Evolutionary conservation across 1,140 invertebrate genomes (phyloP).

Genomic region (Bombus waltoni): DNA sequence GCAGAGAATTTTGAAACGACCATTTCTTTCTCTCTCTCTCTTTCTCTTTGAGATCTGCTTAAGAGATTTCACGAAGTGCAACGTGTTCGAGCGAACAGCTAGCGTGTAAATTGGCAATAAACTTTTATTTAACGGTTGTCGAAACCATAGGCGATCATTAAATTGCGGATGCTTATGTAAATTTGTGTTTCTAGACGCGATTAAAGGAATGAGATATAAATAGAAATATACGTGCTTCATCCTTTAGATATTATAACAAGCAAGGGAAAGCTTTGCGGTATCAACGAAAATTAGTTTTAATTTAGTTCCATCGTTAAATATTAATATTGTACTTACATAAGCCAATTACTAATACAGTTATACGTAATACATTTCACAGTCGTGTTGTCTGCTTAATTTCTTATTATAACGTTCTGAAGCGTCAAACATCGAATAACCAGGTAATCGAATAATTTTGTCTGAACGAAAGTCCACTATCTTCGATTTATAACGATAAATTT

Average conservation of each 20-base stretch:
- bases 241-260: no score
- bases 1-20: not conserved
- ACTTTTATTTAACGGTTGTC: not conserved
- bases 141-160: not conserved
- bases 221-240: not conserved
- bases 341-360: not conserved
- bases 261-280: no score
- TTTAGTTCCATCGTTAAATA: not conserved
- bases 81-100: not conserved
- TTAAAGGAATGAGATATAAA: not conserved
- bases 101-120: not conserved
- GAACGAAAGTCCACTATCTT: no score
- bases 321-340: not conserved
- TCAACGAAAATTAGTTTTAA: not conserved
- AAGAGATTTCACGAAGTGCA: not conserved
- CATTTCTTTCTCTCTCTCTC: not conserved
- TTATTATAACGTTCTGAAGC: not conserved
- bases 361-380: not conserved
- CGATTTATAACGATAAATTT: no score
- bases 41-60: no score
- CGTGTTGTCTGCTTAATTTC: not conserved
- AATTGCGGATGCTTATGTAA: not conserved
- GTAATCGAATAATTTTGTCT: no score
- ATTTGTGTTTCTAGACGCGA: not conserved
- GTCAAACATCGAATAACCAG: no score